Conservation (phyloP, 2,797 vertebrate species). For the Dallia pectoralis region DNA sequence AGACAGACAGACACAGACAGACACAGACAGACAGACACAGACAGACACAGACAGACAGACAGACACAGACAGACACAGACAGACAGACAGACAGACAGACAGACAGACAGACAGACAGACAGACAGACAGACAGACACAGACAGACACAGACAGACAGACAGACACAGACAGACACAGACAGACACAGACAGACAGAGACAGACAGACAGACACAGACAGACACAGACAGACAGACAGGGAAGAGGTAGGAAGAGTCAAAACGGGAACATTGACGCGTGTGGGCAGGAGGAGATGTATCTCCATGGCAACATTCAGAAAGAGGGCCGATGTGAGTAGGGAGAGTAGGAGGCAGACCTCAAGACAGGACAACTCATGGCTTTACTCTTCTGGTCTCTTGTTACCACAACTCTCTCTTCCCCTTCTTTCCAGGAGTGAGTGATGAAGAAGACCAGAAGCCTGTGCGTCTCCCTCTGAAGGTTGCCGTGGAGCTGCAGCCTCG, state of each 20-base stretch:
- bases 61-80: not conserved
- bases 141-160: not conserved
- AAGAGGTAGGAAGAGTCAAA: constrained; percentile 32
- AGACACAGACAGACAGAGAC: not conserved
- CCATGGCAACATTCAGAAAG: constrained; percentile 60
- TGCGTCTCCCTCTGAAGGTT: constrained; percentile 92
- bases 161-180: not conserved
- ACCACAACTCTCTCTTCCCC: not conserved
- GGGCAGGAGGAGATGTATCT: constrained; percentile 56
- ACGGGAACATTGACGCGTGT: constrained; percentile 46
- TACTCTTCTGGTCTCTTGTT: constrained; percentile 1
- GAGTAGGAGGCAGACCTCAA: constrained; percentile 38
- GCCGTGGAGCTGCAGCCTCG: constrained; percentile 93
- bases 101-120: not conserved
- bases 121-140: not conserved
- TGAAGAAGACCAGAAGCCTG: constrained; percentile 98
- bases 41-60: not conserved
- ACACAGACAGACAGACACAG: not conserved
- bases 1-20: not conserved
- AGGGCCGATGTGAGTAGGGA: constrained; percentile 41
- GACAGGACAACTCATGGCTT: constrained; percentile 13
- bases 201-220: constrained; percentile 6
- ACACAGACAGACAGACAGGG: constrained; percentile 4
- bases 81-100: not conserved
- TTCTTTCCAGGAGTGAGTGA: constrained; percentile 86